Evolutionary conservation across 2,797 vertebrate genomes (phyloP).

Genomic region (Acanthurus lineatus): DNA sequence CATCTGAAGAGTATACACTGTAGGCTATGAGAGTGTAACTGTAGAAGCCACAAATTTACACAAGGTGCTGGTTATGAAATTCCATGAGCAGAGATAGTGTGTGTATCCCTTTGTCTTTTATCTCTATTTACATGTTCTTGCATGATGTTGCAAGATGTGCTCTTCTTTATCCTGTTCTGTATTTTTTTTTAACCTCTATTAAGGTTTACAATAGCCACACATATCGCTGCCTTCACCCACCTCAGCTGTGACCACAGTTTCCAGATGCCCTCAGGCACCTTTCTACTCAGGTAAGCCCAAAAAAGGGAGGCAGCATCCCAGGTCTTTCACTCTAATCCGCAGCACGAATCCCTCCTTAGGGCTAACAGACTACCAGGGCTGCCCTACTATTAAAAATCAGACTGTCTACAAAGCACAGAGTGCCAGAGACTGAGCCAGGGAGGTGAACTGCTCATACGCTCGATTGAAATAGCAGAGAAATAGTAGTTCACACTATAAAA

Average conservation of each 20-base stretch:
- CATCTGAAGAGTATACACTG: conserved; percentile 40
- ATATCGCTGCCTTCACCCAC: conserved; percentile 22
- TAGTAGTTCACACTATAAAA: background rate
- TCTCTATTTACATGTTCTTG: background rate
- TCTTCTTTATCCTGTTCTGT: conserved; percentile 8
- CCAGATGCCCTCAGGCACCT: conserved; percentile 54
- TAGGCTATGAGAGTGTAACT: conserved; percentile 26
- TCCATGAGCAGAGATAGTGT: background rate
- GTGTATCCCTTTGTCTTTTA: background rate
- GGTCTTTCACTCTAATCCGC: conserved; percentile 70
- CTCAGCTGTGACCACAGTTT: conserved; percentile 29
- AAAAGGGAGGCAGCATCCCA: conserved; percentile 54
- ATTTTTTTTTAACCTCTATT: conserved; percentile 10
- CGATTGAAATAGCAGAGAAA: conserved; percentile 11
- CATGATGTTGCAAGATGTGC: background rate
- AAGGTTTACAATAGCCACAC: conserved; percentile 7
- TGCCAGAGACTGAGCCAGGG: background rate
- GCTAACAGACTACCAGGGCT: conserved; percentile 54
- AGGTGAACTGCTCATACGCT: conserved; percentile 22
- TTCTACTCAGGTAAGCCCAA: conserved; percentile 58
- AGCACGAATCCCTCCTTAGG: conserved; percentile 68
- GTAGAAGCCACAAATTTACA: conserved; percentile 25
- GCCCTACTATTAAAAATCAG: conserved; percentile 40
- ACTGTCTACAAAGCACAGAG: conserved; percentile 25
- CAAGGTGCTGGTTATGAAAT: conserved; percentile 12